A percentile compares a stretch with the other conserved stretches of the same genome.
Conservation (phyloP, 37 sponge, comb jelly and placozoan genomes). For the Bolinopsis microptera region DNA sequence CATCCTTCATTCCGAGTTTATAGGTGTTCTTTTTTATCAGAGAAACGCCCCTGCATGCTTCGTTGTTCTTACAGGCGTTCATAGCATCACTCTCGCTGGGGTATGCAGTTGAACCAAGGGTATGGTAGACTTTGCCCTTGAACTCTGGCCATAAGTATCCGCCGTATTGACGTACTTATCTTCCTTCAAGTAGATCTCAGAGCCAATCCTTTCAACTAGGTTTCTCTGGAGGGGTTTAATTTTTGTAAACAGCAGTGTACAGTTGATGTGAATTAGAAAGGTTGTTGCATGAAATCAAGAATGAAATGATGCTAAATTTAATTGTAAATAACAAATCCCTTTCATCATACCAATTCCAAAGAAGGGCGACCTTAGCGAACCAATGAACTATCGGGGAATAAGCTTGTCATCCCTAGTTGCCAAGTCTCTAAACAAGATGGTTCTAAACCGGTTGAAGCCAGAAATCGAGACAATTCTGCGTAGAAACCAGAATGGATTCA, state of each 20-base stretch:
- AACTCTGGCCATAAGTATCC: background rate
- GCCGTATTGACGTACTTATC: background rate
- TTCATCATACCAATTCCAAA: too few relatives aligned
- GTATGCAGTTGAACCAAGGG: background rate
- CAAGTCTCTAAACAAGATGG: too few relatives aligned
- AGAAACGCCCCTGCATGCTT: background rate
- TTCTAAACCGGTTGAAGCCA: too few relatives aligned
- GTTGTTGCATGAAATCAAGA: too few relatives aligned
- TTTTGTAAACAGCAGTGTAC: background rate
- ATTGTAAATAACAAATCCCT: too few relatives aligned
- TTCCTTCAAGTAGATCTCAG: background rate
- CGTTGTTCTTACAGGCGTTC: slow-evolving; percentile 10
- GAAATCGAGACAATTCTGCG: too few relatives aligned
- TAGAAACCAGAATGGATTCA: too few relatives aligned
- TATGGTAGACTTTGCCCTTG: background rate
- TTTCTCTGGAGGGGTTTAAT: background rate
- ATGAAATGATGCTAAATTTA: too few relatives aligned
- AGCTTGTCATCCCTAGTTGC: too few relatives aligned
- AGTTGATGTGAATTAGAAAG: too few relatives aligned
- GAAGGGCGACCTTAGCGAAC: too few relatives aligned
- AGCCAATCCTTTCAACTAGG: background rate
- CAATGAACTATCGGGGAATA: too few relatives aligned
- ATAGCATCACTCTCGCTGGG: background rate
- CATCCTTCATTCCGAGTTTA: background rate
- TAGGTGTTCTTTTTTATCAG: background rate